Evolutionary conservation across 2,888 invertebrate species (phyloP).

Genomic region (Bruchidius siliquastri): DNA sequence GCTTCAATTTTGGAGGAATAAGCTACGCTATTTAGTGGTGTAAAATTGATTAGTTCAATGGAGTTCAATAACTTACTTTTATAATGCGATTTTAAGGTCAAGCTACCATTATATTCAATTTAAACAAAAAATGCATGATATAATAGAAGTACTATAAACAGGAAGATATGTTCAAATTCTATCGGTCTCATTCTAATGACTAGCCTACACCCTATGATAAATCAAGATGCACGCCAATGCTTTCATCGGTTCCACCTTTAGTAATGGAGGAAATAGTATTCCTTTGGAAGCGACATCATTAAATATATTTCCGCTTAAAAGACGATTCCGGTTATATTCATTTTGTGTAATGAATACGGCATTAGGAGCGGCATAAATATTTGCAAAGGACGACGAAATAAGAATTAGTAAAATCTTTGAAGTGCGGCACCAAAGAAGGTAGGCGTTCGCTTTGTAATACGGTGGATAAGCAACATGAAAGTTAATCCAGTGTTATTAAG

Average conservation of each 20-base stretch:
- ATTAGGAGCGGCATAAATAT: background rate
- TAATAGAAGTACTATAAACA: no score
- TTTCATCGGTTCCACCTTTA: background rate
- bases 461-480: background rate
- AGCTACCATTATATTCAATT: no score
- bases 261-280: background rate
- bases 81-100: no score
- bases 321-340: background rate
- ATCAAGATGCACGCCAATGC: no score
- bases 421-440: background rate
- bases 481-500: background rate
- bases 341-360: background rate
- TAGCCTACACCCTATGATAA: no score
- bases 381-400: background rate
- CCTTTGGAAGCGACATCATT: constrained; percentile 2
- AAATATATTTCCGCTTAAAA: constrained; percentile 3
- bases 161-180: no score
- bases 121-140: no score
- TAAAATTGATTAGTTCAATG: no score
- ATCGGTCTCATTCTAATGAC: no score
- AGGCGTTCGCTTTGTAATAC: background rate
- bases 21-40: no score
- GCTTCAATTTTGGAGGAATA: no score
- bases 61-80: no score
- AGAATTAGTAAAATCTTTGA: background rate